phyloP scores from a whole-genome alignment of 1,140 invertebrate genomes.

The fruit fly (Drosophila melanogaster) region DNA sequence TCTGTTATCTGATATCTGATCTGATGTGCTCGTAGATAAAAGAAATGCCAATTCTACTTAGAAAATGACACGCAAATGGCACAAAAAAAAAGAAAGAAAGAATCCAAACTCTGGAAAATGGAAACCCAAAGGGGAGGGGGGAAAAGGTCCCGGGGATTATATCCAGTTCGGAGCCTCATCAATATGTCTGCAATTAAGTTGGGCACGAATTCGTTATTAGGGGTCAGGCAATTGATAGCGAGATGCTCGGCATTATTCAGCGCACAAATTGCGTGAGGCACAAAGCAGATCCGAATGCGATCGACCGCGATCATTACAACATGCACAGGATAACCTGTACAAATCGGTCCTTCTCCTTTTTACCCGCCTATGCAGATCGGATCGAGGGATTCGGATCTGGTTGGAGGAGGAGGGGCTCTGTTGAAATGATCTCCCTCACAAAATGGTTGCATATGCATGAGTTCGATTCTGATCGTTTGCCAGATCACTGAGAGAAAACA shows the following conservation, averaged over 20 bases:
- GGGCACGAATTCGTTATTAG: constrained; percentile 65
- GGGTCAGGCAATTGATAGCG: constrained; percentile 62
- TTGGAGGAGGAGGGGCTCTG: constrained; percentile 9
- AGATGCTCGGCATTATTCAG: constrained; percentile 34
- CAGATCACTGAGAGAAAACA: constrained; percentile 13
- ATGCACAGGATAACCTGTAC: constrained; percentile 51
- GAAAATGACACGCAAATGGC: constrained; percentile 81
- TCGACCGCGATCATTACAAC: constrained; percentile 56
- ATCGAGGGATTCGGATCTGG: neutral
- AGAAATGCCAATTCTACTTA: constrained; percentile 76
- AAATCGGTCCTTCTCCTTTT: constrained; percentile 16
- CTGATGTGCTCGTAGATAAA: constrained; percentile 48
- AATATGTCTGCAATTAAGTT: constrained; percentile 67
- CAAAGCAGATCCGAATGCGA: constrained; percentile 38
- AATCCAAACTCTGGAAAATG: constrained; percentile 14
- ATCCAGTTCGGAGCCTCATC: constrained; percentile 38
- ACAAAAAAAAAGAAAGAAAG: constrained; percentile 38
- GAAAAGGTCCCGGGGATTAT: constrained; percentile 52
- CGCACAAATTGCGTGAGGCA: constrained; percentile 61
- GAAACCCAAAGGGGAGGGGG: constrained; percentile 8
- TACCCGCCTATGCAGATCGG: constrained; percentile 27
- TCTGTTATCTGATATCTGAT: constrained; percentile 69
- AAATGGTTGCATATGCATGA: constrained; percentile 34
- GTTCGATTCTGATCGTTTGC: constrained; percentile 28
- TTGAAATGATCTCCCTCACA: constrained; percentile 37